Base-by-base conservation (phyloP, 2,113 vertebrate species). In the Dipodomys stephensi region DNA sequence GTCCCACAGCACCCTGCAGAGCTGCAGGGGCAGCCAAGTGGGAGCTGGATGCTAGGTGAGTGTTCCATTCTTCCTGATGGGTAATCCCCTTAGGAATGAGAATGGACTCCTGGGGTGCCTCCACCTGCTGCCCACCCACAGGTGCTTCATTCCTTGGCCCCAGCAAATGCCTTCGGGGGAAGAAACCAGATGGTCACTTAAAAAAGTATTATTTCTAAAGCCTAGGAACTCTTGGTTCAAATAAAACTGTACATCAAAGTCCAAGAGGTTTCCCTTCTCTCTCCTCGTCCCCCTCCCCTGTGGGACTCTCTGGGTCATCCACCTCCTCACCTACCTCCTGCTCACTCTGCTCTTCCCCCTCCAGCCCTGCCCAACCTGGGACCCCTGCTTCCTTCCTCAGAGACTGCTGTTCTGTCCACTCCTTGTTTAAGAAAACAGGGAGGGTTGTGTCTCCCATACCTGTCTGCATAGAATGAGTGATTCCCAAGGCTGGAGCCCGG, bases 151-250 rank as follows among this genome's bases (percentile, higher is more conserved):
- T 87, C 87, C 68, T 94, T 71, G 72, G 83, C 77, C 22, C 22
- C 39, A 80, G 76, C 39, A 80, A 62, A 94, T 89, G 68, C 35
- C 91, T 88, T 71, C 89, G 83, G 92, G 89, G 53, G 25, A 46
- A 92, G 79, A 69, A 91, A 88, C 92, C 90, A 95, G 93, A 95
- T 92, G 84, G 80, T 92, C 76, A 20, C 7, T 83, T 57, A 57
- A 57, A 69, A 16, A 57, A 57, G 12, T 13, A 16, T 85, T 80
- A 25, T 79, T 73, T 82, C 90, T 53, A 28, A 53, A 73, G 90
- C 27, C 1, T 7, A 77, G 46, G 72, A 94, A 57, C 53, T 72
- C 49, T 88, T 86, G 80, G 87, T 96, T 95, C 39, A 92, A 74
- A 82, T 85, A 74, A 53, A 32, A 20, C 28, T 46, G 27, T 53